Evolutionary conservation across 53 echinoderm and acorn worm genomes (phyloP), one percentile per base, ranked within the genome.

Genomic region (Hippasteria phrygiana): DNA sequence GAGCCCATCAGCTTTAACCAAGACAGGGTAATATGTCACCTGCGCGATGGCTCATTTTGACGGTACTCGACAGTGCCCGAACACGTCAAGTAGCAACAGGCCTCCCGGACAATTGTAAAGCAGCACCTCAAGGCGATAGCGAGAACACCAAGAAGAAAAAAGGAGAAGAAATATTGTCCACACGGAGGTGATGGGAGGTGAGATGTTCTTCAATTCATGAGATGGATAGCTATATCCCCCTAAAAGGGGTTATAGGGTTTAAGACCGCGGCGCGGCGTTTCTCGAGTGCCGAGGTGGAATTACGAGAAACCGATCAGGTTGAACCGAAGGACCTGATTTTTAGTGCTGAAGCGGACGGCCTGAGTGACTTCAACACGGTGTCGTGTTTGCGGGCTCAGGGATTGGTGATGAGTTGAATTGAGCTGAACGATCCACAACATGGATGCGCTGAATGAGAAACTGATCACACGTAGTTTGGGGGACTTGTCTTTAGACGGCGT

Each of bases 191-290:
- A 50, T 28, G 34, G 10, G 54, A 56, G 40, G 39, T 24, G 54
- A 55, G 55, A 35, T 39, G 56, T 79, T 62, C 79, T 79, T 17
- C 13, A 14, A 79, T 66, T 64, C 82, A 33, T 42, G 45, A 66
- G 82, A 66, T 45, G 35, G 47, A 45, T 32, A 43, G 33, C n/a
- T 7, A 16, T 16, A 41, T 64, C 41, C 31, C 34, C 29, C 34
- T 82, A 64, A 82, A 82, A 82, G 82, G 82, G 80, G 82, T 65
- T 43, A 82, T 66, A 63, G 26, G 16, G 16, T 47, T 18, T 79
- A 53, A 10, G 1, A 2, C 22, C 33, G 28, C 31, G 12, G 24
- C 22, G 4, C 17, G 10, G 17, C 18, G 76, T 14, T 43, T 73
- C 43, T 41, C 4, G 36, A 16, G 18, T 39, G 18, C 24, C 26